A percentile compares a stretch with the other conserved stretches of the same genome.
Conservation (phyloP, 2,888 invertebrate species). For the Sycophila texana region DNA sequence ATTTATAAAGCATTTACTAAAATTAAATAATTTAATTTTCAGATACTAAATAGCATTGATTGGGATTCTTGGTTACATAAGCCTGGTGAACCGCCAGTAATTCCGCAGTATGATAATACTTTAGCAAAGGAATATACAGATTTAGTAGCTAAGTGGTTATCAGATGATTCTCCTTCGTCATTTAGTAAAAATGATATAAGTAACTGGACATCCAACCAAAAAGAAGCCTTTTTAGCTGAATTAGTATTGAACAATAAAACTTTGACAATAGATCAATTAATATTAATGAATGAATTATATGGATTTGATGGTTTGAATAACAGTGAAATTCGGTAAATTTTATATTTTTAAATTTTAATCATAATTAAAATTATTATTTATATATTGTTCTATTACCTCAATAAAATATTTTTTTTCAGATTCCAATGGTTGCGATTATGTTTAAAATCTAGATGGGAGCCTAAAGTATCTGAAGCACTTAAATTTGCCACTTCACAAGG, state of each 20-base stretch:
- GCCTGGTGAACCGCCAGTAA: slow-evolving; percentile 92
- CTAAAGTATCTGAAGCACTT: slow-evolving; percentile 82
- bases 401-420: slow-evolving; percentile 61
- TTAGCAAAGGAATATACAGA: slow-evolving; percentile 80
- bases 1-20: not conserved
- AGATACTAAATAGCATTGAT: slow-evolving; percentile 78
- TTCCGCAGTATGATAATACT: slow-evolving; percentile 86
- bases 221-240: slow-evolving; percentile 82
- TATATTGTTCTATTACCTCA: slow-evolving; percentile 8
- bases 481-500: slow-evolving; percentile 90
- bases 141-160: slow-evolving; percentile 79
- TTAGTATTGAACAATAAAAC: slow-evolving; percentile 79
- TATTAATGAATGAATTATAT: slow-evolving; percentile 81
- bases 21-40: slow-evolving; percentile 17
- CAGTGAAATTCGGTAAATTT: slow-evolving; percentile 81
- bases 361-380: slow-evolving; percentile 6
- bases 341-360: not conserved
- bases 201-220: slow-evolving; percentile 81
- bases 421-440: slow-evolving; percentile 87
- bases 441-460: slow-evolving; percentile 84
- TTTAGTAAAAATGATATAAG: slow-evolving; percentile 78
- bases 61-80: slow-evolving; percentile 90
- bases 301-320: slow-evolving; percentile 82
- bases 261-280: slow-evolving; percentile 78
- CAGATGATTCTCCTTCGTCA: slow-evolving; percentile 75